A percentile compares a stretch with the other conserved stretches of the same genome.
Conservation (phyloP, 2,797 vertebrate species). For the Tympanoctomys barrerae region DNA sequence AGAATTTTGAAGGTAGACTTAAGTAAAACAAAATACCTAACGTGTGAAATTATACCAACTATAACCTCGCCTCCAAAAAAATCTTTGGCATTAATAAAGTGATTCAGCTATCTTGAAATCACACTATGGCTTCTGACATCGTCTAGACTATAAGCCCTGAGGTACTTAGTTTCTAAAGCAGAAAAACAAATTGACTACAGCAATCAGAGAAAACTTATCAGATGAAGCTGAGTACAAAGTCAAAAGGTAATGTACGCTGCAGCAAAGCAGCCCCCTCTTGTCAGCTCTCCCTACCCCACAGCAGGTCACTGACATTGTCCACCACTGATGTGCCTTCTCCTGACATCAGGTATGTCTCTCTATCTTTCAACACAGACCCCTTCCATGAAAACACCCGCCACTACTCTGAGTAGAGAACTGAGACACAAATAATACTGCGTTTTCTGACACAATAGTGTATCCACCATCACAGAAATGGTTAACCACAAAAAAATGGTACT, state of each 20-base stretch:
- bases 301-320: background rate
- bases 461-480: background rate
- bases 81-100: slow-evolving; percentile 21
- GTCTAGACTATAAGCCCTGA: background rate
- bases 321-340: background rate
- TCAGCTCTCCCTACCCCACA: background rate
- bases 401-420: background rate
- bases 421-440: background rate
- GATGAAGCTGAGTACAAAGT: background rate
- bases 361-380: background rate
- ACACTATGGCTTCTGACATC: background rate
- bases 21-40: slow-evolving; percentile 45
- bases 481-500: slow-evolving; percentile 52
- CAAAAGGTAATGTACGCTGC: background rate
- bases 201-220: background rate
- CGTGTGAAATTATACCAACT: slow-evolving; percentile 34
- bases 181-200: background rate
- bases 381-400: slow-evolving; percentile 3
- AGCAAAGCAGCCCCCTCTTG: background rate
- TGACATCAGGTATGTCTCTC: background rate
- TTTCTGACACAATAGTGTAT: slow-evolving; percentile 32
- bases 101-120: slow-evolving; percentile 45
- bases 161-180: background rate
- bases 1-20: slow-evolving; percentile 20
- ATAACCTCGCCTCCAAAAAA: slow-evolving; percentile 47